phyloP scores from a whole-genome alignment of 2,888 invertebrate genomes.

The Meiosimyza decipiens region DNA sequence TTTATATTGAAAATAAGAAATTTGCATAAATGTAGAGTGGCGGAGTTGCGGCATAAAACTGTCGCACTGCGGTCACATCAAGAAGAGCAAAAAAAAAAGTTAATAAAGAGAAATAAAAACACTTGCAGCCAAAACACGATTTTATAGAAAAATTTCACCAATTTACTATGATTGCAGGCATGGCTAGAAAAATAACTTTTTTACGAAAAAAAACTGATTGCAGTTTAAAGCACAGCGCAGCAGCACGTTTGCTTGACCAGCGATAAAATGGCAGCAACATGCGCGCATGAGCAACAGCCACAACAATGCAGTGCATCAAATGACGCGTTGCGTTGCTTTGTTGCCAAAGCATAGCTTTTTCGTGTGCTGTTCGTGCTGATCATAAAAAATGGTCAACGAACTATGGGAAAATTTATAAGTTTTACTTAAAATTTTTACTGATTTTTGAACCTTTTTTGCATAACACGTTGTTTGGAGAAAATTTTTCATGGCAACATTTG shows the following conservation, averaged over 20 bases:
- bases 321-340: too few species aligned
- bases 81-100: neutral
- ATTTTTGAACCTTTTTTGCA: too few species aligned
- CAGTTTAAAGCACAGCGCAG: neutral
- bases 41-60: neutral
- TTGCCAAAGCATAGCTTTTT: too few species aligned
- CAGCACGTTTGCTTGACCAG: constrained; percentile 21
- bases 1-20: neutral
- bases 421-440: too few species aligned
- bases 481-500: too few species aligned
- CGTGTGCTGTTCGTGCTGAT: too few species aligned
- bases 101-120: neutral
- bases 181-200: constrained; percentile 3
- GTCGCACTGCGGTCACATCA: constrained; percentile 5
- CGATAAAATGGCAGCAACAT: neutral
- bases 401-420: too few species aligned
- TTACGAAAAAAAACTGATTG: neutral
- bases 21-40: neutral
- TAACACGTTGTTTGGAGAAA: too few species aligned
- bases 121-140: constrained; percentile 13
- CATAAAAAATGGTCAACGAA: too few species aligned
- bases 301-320: neutral
- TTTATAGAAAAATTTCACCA: constrained; percentile 29
- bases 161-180: constrained; percentile 9
- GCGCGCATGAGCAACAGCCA: constrained; percentile 4